Conservation (phyloP, 2,888 invertebrate species). For the Eulithis testata region DNA sequence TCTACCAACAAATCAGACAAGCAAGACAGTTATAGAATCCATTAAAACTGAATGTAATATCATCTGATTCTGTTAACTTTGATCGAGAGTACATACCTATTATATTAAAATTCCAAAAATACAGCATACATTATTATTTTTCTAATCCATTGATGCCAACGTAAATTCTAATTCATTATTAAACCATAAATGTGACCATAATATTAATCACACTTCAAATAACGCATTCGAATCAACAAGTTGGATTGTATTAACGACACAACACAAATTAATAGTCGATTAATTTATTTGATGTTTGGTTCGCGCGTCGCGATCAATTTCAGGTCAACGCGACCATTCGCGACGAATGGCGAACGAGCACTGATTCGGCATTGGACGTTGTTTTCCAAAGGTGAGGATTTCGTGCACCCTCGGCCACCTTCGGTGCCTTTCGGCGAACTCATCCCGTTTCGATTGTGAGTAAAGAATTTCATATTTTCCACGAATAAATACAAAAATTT, state of each 20-base stretch:
- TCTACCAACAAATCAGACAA: too few species aligned
- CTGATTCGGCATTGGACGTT: constrained; percentile 80
- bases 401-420: constrained; percentile 67
- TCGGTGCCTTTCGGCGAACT: constrained; percentile 69
- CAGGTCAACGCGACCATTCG: constrained; percentile 55
- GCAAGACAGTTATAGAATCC: too few species aligned
- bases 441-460: constrained; percentile 78
- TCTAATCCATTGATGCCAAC: constrained; percentile 12
- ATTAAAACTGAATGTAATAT: too few species aligned
- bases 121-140: not conserved
- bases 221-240: constrained; percentile 55
- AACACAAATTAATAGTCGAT: constrained; percentile 62
- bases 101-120: constrained; percentile 22
- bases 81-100: constrained; percentile 32
- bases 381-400: constrained; percentile 80
- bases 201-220: constrained; percentile 35
- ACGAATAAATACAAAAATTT: constrained; percentile 53
- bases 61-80: too few species aligned
- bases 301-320: constrained; percentile 51
- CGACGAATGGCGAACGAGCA: constrained; percentile 65
- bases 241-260: constrained; percentile 59
- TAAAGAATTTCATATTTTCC: constrained; percentile 73
- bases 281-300: constrained; percentile 58
- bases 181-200: not conserved
- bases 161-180: not conserved